Conservation (phyloP, 2,797 vertebrate genomes). For the Gymnoscopelus microlampas region DNA sequence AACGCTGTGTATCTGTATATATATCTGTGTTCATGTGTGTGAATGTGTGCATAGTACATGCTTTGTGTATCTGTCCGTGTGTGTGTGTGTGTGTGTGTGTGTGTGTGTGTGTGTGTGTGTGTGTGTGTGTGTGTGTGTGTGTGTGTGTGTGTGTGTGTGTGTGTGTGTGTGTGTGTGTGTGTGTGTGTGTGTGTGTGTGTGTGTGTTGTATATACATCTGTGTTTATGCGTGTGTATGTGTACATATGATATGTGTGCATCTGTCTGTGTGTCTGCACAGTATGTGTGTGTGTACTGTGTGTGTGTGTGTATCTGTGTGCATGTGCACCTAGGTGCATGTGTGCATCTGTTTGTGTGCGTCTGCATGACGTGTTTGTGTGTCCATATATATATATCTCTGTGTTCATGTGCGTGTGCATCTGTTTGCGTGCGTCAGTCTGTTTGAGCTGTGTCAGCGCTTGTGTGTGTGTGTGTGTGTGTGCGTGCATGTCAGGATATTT, state of each 20-base stretch:
- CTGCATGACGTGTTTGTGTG: not conserved
- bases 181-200: not conserved
- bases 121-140: too few relatives aligned
- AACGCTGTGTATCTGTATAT: not conserved
- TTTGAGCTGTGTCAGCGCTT: constrained; percentile 23
- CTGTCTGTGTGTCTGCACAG: not conserved
- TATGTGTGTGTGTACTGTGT: not conserved
- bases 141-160: not conserved
- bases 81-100: not conserved
- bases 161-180: constrained; percentile 23
- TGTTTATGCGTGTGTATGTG: not conserved
- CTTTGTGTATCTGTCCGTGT: not conserved
- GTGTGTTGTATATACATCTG: too few relatives aligned
- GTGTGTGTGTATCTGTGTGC: constrained; percentile 9
- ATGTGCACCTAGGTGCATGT: not conserved
- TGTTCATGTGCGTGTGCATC: constrained; percentile 11
- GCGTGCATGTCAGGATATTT: not conserved
- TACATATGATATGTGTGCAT: too few relatives aligned
- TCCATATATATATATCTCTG: not conserved
- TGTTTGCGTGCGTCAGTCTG: not conserved
- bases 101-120: constrained; percentile 2
- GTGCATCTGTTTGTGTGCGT: too few relatives aligned
- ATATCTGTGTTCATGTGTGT: too few relatives aligned
- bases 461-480: not conserved
- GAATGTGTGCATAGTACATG: not conserved